Evolutionary conservation across 2,113 vertebrate genomes (phyloP), one percentile per base, ranked within the genome.

Genomic region (Xiphophorus hellerii): DNA sequence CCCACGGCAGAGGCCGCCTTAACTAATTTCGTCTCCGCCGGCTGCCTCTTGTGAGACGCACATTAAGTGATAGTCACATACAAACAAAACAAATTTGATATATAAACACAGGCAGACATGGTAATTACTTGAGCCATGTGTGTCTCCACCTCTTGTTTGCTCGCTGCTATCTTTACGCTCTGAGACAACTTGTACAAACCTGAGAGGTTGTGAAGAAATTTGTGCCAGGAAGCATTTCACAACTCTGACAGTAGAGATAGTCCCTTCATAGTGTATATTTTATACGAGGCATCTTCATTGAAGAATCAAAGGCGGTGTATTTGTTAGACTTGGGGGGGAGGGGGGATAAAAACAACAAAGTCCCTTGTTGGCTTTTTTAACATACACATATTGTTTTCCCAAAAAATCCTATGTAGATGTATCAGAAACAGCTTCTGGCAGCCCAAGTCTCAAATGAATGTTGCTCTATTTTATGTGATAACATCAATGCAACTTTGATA

Each of bases 391-490:
- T 54, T 35, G 6, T 58, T 51, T 51, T 30, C 78, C 69, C 54
- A 61, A 31, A 60, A 76, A 70, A 69, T 64, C 58, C 30, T 64
- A 39, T 74, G 60, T 17, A 28, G 62, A 30, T 44, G 51, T 44
- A 51, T n/a, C 42, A 44, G 39, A 35, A 65, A 74, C 13, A 15
- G 31, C 64, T 84, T 39, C 69, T 71, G 63, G 84, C 83, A 86
- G 54, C 73, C 65, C 58, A 66, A 12, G 48, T 76, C 66, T 74
- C 69, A 74, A 74, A 76, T 29, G 61, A 60, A 83, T 39, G 62
- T 58, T 77, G 78, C 28, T 66, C 48, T 66, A 37, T 88, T 87
- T 70, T 78, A 77, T 81, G 44, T 86, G 80, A 71, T 76, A 74
- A 62, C 71, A 31, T 76, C 35, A 17, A 48, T 13, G 35, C 39